These are phyloP conservation scores for Arrhamphus sclerolepis DNA, from an alignment of 2,797 vertebrate species.

Conservation along the genomic window DNA sequence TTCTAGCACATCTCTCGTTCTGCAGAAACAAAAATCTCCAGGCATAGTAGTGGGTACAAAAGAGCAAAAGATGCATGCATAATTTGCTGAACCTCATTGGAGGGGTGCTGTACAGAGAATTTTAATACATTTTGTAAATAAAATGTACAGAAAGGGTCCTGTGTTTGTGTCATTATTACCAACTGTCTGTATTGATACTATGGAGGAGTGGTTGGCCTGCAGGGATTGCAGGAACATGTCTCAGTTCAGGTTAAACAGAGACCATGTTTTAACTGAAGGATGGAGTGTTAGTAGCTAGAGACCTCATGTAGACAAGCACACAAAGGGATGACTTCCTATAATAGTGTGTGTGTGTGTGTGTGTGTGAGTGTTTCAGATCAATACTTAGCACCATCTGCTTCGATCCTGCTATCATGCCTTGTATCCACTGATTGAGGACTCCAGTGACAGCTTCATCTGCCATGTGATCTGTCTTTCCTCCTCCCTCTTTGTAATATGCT, in stretches of 20 bases:
- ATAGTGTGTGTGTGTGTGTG: slow-evolving; percentile 47
- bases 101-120: slow-evolving; percentile 97
- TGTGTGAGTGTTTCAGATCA: slow-evolving; percentile 66
- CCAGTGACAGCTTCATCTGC: slow-evolving; percentile 72
- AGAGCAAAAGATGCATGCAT: slow-evolving; percentile 93
- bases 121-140: slow-evolving; percentile 99
- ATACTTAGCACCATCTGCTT: slow-evolving; percentile 67
- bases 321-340: slow-evolving; percentile 44
- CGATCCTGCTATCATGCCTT: slow-evolving; percentile 43
- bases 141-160: slow-evolving; percentile 90
- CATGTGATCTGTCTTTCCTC: slow-evolving; percentile 53
- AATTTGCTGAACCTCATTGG: slow-evolving; percentile 91
- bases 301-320: slow-evolving; percentile 38
- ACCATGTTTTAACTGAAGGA: slow-evolving; percentile 11
- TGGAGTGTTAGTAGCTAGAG: slow-evolving; percentile 14
- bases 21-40: slow-evolving; percentile 85
- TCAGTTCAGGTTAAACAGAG: slow-evolving; percentile 24
- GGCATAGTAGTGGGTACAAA: slow-evolving; percentile 90
- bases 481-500: slow-evolving; percentile 38
- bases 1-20: slow-evolving; percentile 83
- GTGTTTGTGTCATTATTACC: slow-evolving; percentile 38
- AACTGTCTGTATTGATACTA: not conserved
- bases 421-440: slow-evolving; percentile 65
- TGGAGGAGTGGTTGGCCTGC: not conserved
- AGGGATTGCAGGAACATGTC: not conserved